Evolutionary conservation across 2,888 invertebrate genomes (phyloP).

Genomic region (Sisyra terminalis): DNA sequence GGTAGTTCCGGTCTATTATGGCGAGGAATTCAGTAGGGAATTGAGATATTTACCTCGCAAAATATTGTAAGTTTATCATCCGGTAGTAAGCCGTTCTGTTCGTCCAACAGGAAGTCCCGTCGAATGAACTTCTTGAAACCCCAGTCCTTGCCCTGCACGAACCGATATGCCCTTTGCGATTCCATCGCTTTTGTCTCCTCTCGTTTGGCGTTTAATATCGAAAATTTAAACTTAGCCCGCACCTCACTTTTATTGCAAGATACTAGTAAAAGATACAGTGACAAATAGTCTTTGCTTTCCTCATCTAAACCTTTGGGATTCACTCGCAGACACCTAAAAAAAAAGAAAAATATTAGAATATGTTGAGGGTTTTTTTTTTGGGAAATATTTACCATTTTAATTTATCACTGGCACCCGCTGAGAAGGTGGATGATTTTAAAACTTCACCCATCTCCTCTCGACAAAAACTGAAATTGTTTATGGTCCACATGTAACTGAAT

Average conservation of each 20-base stretch:
- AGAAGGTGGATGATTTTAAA: constrained; percentile 98
- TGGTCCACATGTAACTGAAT: constrained; percentile 99
- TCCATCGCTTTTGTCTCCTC: constrained; percentile 99
- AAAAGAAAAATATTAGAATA: constrained; percentile 9
- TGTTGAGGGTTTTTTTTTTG: background rate
- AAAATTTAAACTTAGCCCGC: constrained; percentile 99
- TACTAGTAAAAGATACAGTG: constrained; percentile 94
- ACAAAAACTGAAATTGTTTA: constrained; percentile 99
- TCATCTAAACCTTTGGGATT: constrained; percentile 99
- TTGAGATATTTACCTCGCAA: constrained; percentile 65
- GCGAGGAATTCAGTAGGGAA: background rate
- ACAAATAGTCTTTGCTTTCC: constrained; percentile 99
- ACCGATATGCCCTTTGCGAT: constrained; percentile 89
- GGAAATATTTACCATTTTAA: constrained; percentile 74
- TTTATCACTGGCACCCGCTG: constrained; percentile 98
- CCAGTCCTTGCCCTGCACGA: constrained; percentile 99
- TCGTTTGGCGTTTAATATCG: constrained; percentile 98
- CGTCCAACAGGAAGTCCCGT: constrained; percentile 95
- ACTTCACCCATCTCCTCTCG: constrained; percentile 99
- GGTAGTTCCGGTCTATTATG: background rate
- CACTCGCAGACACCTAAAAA: constrained; percentile 83
- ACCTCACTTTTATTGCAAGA: constrained; percentile 99
- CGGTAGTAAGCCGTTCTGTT: constrained; percentile 94
- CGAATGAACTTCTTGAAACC: constrained; percentile 99
- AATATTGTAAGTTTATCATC: constrained; percentile 99